Percentiles rank a stretch among this genome's conserved stretches.
Evolutionary conservation across 2,888 invertebrate species (phyloP).

Genomic region (Lathronympha strigana): DNA sequence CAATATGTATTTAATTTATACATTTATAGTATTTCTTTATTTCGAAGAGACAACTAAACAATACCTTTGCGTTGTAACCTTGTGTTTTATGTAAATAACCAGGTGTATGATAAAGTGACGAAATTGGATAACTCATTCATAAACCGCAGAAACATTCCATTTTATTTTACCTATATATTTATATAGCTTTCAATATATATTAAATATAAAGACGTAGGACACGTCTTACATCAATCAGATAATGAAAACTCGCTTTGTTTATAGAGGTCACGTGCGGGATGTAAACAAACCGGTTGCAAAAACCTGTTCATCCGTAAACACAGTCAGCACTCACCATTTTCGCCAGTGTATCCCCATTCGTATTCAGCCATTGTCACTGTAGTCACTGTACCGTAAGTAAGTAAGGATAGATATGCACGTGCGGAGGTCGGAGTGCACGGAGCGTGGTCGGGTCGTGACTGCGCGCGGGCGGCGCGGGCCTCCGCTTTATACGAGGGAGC

Average conservation of each 20-base stretch:
- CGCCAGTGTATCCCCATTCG: slow-evolving; percentile 85
- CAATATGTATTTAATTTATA: not conserved
- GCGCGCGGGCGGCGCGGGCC: slow-evolving; percentile 71
- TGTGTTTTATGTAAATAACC: slow-evolving; percentile 43
- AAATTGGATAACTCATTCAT: slow-evolving; percentile 44
- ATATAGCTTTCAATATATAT: not conserved
- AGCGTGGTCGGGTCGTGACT: slow-evolving; percentile 74
- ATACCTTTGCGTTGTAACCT: slow-evolving; percentile 40
- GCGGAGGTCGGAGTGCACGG: slow-evolving; percentile 67
- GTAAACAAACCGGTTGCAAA: slow-evolving; percentile 80
- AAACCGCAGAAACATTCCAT: slow-evolving; percentile 39
- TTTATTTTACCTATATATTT: slow-evolving; percentile 33
- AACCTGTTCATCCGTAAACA: slow-evolving; percentile 47
- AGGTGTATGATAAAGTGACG: slow-evolving; percentile 46
- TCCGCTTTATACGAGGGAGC: slow-evolving; percentile 70
- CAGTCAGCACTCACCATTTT: slow-evolving; percentile 81
- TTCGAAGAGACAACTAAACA: slow-evolving; percentile 24
- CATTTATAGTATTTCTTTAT: slow-evolving; percentile 18
- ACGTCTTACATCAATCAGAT: slow-evolving; percentile 1
- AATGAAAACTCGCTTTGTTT: slow-evolving; percentile 43
- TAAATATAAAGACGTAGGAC: not conserved
- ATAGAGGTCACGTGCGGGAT: slow-evolving; percentile 72
- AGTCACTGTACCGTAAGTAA: slow-evolving; percentile 45
- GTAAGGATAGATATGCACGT: slow-evolving; percentile 53
- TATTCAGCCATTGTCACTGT: slow-evolving; percentile 71